Evolutionary conservation across 2,113 vertebrate genomes (phyloP).

Genomic region (Seriola aureovittata): DNA sequence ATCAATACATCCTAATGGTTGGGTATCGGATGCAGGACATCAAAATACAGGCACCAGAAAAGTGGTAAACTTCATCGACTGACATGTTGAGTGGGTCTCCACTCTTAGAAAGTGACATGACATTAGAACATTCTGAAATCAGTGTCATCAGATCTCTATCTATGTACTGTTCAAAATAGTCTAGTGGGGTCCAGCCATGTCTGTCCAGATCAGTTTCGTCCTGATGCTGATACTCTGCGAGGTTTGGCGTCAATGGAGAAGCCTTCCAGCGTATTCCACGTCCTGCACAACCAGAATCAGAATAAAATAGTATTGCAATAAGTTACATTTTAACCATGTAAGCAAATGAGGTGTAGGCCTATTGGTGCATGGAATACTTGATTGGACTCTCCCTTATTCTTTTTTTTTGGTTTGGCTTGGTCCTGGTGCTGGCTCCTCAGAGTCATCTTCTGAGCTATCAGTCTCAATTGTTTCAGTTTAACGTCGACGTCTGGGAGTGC

Average conservation of each 20-base stretch:
- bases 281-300: slow-evolving; percentile 9
- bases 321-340: not conserved
- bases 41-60: slow-evolving; percentile 25
- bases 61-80: slow-evolving; percentile 1
- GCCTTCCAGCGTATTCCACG: slow-evolving; percentile 4
- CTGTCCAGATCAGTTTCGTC: not conserved
- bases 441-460: too few relatives aligned
- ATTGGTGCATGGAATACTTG: too few relatives aligned
- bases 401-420: too few relatives aligned
- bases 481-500: not conserved
- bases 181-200: not conserved
- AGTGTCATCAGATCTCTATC: slow-evolving; percentile 7
- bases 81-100: not conserved
- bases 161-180: slow-evolving; percentile 25
- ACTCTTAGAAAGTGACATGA: slow-evolving; percentile 8
- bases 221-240: slow-evolving; percentile 1
- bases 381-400: too few relatives aligned
- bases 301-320: slow-evolving; percentile 10
- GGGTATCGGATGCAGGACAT: slow-evolving; percentile 26
- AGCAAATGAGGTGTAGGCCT: too few relatives aligned
- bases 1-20: slow-evolving; percentile 15
- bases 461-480: not conserved
- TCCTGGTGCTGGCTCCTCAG: too few relatives aligned
- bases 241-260: not conserved
- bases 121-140: slow-evolving; percentile 14